These are phyloP conservation scores for Hypselothyrea guttata DNA, from an alignment of 2,888 invertebrate genomes.

Conservation along the genomic window DNA sequence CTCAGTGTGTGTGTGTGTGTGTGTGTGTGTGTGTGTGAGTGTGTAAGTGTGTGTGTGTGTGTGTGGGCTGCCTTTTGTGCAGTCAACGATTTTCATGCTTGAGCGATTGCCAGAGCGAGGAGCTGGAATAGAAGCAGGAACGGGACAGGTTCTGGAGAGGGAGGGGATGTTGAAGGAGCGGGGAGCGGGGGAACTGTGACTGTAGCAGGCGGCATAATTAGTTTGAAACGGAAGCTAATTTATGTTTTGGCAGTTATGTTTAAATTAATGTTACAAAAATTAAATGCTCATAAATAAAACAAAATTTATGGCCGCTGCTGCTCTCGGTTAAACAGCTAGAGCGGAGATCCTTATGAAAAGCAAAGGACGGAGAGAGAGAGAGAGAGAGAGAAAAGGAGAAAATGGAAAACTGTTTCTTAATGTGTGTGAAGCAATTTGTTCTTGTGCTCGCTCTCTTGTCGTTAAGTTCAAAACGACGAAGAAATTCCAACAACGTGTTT, in stretches of 20 bases:
- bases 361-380: too few species aligned
- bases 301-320: constrained; percentile 64
- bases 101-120: constrained; percentile 68
- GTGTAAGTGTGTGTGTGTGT: constrained; percentile 27
- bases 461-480: constrained; percentile 8
- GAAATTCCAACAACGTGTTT: constrained; percentile 69
- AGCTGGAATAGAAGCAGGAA: constrained; percentile 11
- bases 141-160: neutral
- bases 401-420: constrained; percentile 46
- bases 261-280: constrained; percentile 81
- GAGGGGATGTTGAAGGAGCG: neutral
- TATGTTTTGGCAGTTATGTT: constrained; percentile 82
- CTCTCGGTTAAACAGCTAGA: constrained; percentile 21
- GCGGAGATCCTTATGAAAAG: constrained; percentile 44
- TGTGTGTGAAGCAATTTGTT: constrained; percentile 71
- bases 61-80: constrained; percentile 73
- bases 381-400: constrained; percentile 5
- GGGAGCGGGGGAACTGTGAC: constrained; percentile 37
- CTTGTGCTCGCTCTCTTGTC: constrained; percentile 21
- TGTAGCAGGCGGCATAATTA: constrained; percentile 76
- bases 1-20: constrained; percentile 11
- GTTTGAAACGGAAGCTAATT: constrained; percentile 81
- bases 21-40: constrained; percentile 31
- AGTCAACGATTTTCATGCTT: constrained; percentile 77
- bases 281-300: constrained; percentile 79